phyloP scores from a whole-genome alignment of 2,113 vertebrate genomes.

The Holacanthus passer region DNA sequence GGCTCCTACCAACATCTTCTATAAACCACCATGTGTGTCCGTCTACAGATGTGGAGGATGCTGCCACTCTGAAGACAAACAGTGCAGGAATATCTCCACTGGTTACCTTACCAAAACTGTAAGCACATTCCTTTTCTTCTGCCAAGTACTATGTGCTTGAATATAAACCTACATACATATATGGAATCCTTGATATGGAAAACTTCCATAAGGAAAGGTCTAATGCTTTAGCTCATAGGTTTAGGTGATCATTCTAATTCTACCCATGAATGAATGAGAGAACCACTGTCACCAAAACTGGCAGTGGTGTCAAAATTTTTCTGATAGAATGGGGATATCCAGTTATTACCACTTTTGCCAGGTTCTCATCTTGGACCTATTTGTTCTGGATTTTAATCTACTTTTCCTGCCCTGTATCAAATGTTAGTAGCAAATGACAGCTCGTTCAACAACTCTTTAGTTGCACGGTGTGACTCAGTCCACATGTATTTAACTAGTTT shows the following conservation, averaged over 20 bases:
- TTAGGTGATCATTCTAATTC: no score
- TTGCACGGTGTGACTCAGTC: no score
- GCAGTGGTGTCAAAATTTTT: no score
- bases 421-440: neutral
- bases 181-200: no score
- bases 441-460: neutral
- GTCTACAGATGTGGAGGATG: slow-evolving; percentile 99
- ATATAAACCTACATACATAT: no score
- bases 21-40: slow-evolving; percentile 99
- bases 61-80: slow-evolving; percentile 97
- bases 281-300: no score
- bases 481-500: no score
- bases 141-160: neutral
- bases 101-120: slow-evolving; percentile 97
- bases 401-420: neutral
- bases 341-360: no score
- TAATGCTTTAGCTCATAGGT: neutral
- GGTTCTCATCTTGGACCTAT: no score
- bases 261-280: no score
- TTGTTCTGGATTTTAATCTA: neutral
- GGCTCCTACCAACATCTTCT: slow-evolving; percentile 98
- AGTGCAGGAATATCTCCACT: slow-evolving; percentile 96
- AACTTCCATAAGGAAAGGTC: neutral
- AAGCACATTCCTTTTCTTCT: slow-evolving; percentile 71
- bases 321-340: no score